Base-by-base conservation (phyloP, 1,140 invertebrate genomes). In the Dinoponera quadriceps region DNA sequence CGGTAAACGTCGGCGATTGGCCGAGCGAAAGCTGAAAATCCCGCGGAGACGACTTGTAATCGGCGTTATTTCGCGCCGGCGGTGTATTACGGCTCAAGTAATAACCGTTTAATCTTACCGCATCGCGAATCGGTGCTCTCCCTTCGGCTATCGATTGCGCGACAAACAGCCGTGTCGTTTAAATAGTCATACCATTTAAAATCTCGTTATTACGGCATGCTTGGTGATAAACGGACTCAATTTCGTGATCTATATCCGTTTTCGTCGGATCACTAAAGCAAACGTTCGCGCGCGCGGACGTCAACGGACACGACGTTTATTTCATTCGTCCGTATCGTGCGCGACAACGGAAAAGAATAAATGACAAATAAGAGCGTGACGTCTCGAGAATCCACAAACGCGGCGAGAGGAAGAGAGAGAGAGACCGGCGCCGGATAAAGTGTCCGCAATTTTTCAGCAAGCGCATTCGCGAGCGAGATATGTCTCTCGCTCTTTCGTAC, bases 221-320 rank as follows among this genome's bases (percentile, higher is more conserved):
- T 66, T 25, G 27, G 9, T 66, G 16, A 25, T 3, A 62, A 57
- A 68, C 29, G 18, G 7, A 0, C 3, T 27, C 20, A 9, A 44
- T 55, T 44, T 18, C 18, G 18, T n/a, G 25, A 48, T 78, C 11
- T 66, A 20, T 44, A 78, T 80, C 14, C 49, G 13, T 78, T 38
- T 51, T 68, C 29, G 20, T 48, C 27, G 22, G 13, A 69, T 78
- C 22, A 16, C 22, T 68, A 66, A 33, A 77, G 5, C 49, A 68
- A 27, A 69, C 16, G 18, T 38, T 66, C 22, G 27, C 22, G 13
- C 20, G 11, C 22, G 18, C 29, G 11, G 20, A n/a, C 54, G 11
- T 63, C 16, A n/a, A 3, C 27, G 22, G 55, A 22, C 11, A 54
- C 3, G 25, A 78, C 3, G 25, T 66, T 29, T 29, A 69, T 57